Evolutionary conservation across 1,140 invertebrate genomes (phyloP).

Genomic region (Cardiocondyla obscurior): DNA sequence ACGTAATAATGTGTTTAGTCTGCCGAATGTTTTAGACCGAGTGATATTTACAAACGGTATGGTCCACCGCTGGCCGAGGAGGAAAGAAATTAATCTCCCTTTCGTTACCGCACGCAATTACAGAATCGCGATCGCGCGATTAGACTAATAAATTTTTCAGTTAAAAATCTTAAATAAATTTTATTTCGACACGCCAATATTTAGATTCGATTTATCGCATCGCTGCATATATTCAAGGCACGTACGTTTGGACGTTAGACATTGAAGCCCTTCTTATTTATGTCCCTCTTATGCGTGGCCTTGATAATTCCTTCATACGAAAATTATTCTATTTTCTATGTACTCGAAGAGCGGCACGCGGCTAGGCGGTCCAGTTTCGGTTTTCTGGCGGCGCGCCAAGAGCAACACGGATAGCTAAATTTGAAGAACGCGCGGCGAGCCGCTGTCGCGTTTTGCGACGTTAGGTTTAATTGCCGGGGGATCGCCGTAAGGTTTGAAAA

Average conservation of each 20-base stretch:
- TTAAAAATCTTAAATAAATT: not conserved
- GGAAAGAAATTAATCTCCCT: not conserved
- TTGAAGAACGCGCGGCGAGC: not conserved
- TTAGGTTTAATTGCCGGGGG: not conserved
- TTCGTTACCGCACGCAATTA: not conserved
- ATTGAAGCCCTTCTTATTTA: slow-evolving; percentile 16
- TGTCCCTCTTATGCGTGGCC: slow-evolving; percentile 40
- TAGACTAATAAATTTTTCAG: not conserved
- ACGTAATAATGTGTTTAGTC: slow-evolving; percentile 65
- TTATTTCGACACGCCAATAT: not conserved
- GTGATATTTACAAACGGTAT: slow-evolving; percentile 63
- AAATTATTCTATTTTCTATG: slow-evolving; percentile 66
- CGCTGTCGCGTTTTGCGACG: not conserved
- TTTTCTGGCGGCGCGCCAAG: slow-evolving; percentile 56
- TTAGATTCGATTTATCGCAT: not conserved
- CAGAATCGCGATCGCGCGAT: not conserved
- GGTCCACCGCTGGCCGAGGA: not conserved
- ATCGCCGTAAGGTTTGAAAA: not conserved
- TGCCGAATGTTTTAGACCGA: slow-evolving; percentile 60
- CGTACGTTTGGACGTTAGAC: not conserved
- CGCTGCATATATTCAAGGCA: not conserved
- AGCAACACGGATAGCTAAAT: slow-evolving; percentile 59
- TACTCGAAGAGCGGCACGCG: slow-evolving; percentile 39
- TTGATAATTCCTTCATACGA: slow-evolving; percentile 63
- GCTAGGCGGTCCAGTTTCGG: slow-evolving; percentile 64